Conservation (phyloP, 2,113 vertebrate genomes). For the Microcebus griseorufus region DNA sequence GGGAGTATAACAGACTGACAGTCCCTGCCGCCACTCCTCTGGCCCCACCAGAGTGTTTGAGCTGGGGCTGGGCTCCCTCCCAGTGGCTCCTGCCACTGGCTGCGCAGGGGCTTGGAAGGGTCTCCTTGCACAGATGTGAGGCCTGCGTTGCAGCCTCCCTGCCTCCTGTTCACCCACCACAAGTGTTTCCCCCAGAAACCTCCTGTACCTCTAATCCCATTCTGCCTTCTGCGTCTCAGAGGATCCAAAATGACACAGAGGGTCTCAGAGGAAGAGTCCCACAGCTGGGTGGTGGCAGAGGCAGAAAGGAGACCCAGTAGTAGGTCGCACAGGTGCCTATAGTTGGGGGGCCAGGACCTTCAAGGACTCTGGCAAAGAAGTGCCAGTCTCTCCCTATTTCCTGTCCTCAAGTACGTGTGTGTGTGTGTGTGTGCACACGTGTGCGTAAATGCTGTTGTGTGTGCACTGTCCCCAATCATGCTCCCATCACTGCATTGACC, state of each 20-base stretch:
- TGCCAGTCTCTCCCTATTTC: background rate
- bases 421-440: background rate
- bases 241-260: background rate
- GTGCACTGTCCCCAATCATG: rapidly evolving
- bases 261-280: background rate
- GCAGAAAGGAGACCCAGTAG: background rate
- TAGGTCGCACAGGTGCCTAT: background rate
- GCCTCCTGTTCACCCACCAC: background rate
- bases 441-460: too few relatives aligned
- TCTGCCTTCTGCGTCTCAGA: background rate
- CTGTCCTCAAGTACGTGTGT: background rate
- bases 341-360: background rate
- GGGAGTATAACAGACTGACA: background rate
- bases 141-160: rapidly evolving
- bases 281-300: background rate
- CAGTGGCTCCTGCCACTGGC: background rate
- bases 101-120: background rate
- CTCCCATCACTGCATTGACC: background rate
- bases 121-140: background rate
- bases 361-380: background rate
- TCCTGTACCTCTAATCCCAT: background rate
- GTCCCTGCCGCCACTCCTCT: background rate
- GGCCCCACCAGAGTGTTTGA: rapidly evolving
- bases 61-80: background rate
- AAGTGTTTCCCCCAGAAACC: background rate